Percentiles rank a stretch among this genome's conserved stretches.
These are phyloP conservation scores for Megamerina dolium DNA, from an alignment of 2,888 invertebrate genomes.

Conservation along the genomic window DNA sequence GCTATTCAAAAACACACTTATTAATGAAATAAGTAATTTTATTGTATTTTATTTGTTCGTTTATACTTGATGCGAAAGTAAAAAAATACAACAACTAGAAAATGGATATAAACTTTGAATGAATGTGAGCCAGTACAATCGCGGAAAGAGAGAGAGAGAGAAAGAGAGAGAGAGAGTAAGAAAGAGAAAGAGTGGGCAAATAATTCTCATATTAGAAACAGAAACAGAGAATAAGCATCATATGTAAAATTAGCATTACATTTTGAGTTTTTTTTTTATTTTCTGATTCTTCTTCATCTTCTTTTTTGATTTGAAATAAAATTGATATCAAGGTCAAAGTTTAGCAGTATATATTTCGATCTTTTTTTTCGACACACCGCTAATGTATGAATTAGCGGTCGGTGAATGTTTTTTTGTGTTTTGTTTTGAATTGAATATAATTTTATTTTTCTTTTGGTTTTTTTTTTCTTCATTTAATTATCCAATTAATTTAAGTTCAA, in stretches of 20 bases:
- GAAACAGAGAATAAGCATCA: neutral
- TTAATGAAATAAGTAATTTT: conserved; percentile 14
- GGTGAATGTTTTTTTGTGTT: neutral
- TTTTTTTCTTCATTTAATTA: conserved; percentile 1
- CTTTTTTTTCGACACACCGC: neutral
- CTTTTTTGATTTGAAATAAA: no score
- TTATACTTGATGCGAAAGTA: neutral
- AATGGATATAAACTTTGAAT: no score
- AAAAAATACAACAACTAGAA: neutral
- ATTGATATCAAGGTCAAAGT: conserved; percentile 18
- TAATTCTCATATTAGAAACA: neutral
- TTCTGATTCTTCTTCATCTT: neutral
- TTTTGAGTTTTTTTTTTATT: neutral
- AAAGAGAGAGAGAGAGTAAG: no score
- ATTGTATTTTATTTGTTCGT: no score
- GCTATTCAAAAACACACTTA: conserved; percentile 8
- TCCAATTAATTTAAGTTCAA: neutral
- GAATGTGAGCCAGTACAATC: no score
- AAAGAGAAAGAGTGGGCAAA: no score
- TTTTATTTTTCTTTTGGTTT: neutral
- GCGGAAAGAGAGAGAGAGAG: no score
- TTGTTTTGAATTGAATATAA: no score
- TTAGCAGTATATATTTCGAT: conserved; percentile 8
- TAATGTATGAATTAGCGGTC: no score
- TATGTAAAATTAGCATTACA: no score